Conservation (phyloP, 2,113 vertebrate species). For the Bolborhynchus lineola region DNA sequence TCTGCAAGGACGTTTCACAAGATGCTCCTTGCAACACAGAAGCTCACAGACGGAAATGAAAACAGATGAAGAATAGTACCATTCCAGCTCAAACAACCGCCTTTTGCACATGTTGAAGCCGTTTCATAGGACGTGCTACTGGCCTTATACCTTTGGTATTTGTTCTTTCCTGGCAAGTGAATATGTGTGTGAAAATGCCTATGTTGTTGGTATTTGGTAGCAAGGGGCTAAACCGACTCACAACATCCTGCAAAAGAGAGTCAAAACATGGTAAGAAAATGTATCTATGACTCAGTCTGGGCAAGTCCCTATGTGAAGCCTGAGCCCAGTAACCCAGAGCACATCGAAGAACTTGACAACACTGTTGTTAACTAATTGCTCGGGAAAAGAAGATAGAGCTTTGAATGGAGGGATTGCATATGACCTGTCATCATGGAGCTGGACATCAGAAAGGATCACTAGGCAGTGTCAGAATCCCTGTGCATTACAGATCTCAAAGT, state of each 20-base stretch:
- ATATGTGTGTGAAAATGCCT: not conserved
- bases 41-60: not conserved
- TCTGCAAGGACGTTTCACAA: not conserved
- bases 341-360: not conserved
- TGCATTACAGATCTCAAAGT: not conserved
- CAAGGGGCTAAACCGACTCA: not conserved
- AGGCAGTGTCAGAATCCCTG: rapidly evolving
- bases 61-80: not conserved
- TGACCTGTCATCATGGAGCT: not conserved
- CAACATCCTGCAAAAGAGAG: rapidly evolving
- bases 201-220: not conserved
- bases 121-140: not conserved
- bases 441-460: not conserved
- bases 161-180: not conserved
- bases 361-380: not conserved
- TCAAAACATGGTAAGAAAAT: not conserved
- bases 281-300: not conserved
- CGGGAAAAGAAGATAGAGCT: not conserved
- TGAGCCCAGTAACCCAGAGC: not conserved
- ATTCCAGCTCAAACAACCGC: not conserved
- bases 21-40: not conserved
- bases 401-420: not conserved
- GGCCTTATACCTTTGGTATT: not conserved
- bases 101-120: not conserved
- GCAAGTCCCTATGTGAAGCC: not conserved